Evolutionary conservation across 2,113 vertebrate species (phyloP).

Genomic region (Chlamydotis undulata): DNA sequence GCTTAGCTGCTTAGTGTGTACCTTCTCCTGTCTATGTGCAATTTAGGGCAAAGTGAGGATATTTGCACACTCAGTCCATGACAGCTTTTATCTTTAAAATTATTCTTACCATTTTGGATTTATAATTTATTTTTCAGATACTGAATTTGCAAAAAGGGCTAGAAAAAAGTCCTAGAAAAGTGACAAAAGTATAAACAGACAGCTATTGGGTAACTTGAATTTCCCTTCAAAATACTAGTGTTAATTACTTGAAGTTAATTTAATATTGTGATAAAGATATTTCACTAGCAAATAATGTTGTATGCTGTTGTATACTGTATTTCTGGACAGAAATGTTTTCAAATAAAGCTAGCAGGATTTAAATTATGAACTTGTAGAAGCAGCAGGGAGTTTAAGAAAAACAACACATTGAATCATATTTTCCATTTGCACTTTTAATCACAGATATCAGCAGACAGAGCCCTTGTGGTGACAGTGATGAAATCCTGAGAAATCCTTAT

Average conservation of each 20-base stretch:
- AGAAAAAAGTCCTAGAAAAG: background rate
- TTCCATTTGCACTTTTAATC: slow-evolving; percentile 53
- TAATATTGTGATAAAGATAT: background rate
- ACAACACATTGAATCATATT: slow-evolving; percentile 10
- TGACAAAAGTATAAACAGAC: background rate
- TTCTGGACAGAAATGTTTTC: slow-evolving; percentile 54
- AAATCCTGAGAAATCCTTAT: slow-evolving; percentile 35
- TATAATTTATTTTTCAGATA: background rate
- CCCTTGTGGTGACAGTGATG: slow-evolving; percentile 25
- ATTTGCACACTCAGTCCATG: background rate
- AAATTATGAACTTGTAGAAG: slow-evolving; percentile 66
- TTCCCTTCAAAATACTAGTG: background rate
- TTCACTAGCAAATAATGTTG: background rate
- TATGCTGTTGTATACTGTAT: background rate
- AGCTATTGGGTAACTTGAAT: background rate
- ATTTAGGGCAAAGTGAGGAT: background rate
- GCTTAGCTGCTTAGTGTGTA: background rate
- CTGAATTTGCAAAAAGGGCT: background rate
- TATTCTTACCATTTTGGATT: background rate
- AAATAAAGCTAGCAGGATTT: slow-evolving; percentile 61
- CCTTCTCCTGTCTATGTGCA: background rate
- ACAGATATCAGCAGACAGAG: slow-evolving; percentile 44
- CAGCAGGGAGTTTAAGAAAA: slow-evolving; percentile 26
- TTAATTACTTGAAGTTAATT: background rate
- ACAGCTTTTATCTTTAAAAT: background rate